These are phyloP conservation scores for Aphodius sticticus DNA, from an alignment of 2,888 invertebrate genomes.

Conservation along the genomic window DNA sequence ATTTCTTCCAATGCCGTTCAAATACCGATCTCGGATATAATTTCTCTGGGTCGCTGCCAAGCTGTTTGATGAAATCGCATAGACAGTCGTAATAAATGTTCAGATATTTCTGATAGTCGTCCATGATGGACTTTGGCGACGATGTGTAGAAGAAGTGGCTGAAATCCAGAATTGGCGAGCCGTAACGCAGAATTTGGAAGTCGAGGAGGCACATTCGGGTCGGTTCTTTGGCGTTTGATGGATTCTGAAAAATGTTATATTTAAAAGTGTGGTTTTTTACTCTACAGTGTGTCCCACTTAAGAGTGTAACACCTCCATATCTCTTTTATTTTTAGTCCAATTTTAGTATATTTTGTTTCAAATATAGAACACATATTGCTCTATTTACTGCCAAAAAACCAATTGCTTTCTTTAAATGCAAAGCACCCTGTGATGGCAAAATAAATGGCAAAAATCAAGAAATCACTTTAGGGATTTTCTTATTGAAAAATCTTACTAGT, in stretches of 20 bases:
- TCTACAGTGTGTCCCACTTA: too few species aligned
- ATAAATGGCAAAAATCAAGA: too few species aligned
- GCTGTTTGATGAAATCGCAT: slow-evolving; percentile 31
- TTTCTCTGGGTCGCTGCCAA: slow-evolving; percentile 43
- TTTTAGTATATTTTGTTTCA: too few species aligned
- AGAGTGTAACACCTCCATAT: too few species aligned
- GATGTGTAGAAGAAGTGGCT: slow-evolving; percentile 51
- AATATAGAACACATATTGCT: too few species aligned
- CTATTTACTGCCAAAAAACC: too few species aligned
- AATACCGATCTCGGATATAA: slow-evolving; percentile 46
- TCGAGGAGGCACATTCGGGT: slow-evolving; percentile 47
- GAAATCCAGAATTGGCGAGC: slow-evolving; percentile 49
- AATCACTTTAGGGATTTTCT: too few species aligned
- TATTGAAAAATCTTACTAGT: too few species aligned
- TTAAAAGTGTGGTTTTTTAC: too few species aligned
- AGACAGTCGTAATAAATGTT: slow-evolving; percentile 50
- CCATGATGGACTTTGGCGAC: slow-evolving; percentile 46
- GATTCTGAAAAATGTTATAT: slow-evolving; percentile 24
- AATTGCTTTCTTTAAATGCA: too few species aligned
- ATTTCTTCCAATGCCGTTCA: slow-evolving; percentile 44
- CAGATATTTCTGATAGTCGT: slow-evolving; percentile 44
- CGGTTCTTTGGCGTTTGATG: slow-evolving; percentile 33
- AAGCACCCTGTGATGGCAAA: too few species aligned
- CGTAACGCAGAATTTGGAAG: slow-evolving; percentile 46
- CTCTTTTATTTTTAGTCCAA: too few species aligned